phyloP scores from a whole-genome alignment of 2,113 vertebrate genomes.

The Regulus satrapa region DNA sequence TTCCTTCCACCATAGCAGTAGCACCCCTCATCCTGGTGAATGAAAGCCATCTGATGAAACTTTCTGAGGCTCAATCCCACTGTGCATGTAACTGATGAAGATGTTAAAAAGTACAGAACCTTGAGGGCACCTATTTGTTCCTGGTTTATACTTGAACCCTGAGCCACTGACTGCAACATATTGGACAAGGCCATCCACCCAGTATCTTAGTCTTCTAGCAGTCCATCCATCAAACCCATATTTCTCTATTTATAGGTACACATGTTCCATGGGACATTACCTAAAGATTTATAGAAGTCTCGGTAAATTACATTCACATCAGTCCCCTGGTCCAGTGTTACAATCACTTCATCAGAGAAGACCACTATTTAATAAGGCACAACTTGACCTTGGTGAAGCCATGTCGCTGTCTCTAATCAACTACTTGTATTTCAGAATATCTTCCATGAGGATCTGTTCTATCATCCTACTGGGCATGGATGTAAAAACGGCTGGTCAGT shows the following conservation, averaged over 20 bases:
- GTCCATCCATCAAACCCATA: not conserved
- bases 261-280: not conserved
- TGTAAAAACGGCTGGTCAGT: not conserved
- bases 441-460: not conserved
- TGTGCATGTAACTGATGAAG: not conserved
- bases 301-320: not conserved
- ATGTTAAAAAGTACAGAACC: not conserved
- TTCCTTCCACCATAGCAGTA: rapidly evolving
- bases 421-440: not conserved
- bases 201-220: not conserved
- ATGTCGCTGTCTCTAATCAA: not conserved
- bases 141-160: not conserved
- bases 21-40: not conserved
- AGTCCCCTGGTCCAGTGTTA: not conserved
- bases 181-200: too few relatives aligned
- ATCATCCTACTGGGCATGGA: not conserved
- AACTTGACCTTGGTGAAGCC: not conserved
- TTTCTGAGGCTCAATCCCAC: not conserved
- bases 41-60: not conserved
- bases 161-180: not conserved
- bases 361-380: not conserved
- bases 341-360: rapidly evolving
- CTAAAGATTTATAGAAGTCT: not conserved
- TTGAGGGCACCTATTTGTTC: not conserved
- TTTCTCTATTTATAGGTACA: not conserved